phyloP scores from a whole-genome alignment of 2,888 invertebrate genomes.

The Lasioglossum pauxillum region DNA sequence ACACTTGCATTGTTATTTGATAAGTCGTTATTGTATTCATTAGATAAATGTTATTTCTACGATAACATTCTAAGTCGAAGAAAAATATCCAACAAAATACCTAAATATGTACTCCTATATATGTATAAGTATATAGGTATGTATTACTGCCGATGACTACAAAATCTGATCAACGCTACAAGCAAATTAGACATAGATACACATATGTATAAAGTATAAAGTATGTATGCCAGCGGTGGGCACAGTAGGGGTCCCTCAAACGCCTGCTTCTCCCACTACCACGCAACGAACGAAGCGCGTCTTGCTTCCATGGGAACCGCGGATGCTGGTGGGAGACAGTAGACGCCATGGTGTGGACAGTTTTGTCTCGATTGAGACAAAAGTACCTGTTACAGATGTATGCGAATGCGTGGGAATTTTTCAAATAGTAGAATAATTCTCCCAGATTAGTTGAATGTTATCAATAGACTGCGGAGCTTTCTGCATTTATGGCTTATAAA shows the following conservation, averaged over 20 bases:
- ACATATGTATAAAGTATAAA: neutral
- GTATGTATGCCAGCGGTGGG: neutral
- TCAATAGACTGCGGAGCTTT: no score
- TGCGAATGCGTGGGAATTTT: constrained; percentile 19
- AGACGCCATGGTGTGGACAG: no score
- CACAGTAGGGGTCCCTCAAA: no score
- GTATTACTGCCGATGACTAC: constrained; percentile 41
- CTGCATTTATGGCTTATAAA: no score
- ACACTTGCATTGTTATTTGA: constrained; percentile 6
- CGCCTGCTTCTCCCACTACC: no score
- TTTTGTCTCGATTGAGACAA: no score
- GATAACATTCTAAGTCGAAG: constrained; percentile 15
- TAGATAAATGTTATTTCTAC: constrained; percentile 32
- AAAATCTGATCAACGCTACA: constrained; percentile 20
- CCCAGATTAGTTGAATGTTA: no score
- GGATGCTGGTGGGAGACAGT: no score
- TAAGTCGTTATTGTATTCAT: neutral
- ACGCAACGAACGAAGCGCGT: no score
- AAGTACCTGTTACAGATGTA: neutral
- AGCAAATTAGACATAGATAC: constrained; percentile 19
- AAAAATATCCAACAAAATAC: constrained; percentile 4
- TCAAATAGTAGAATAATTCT: constrained; percentile 12
- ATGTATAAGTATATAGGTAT: constrained; percentile 6
- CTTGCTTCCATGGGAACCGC: no score
- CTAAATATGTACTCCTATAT: constrained; percentile 38